Conservation (phyloP, 30 jellyfish, hydroid and myxozoan species). For the Aurelia aurita complex sp. Pacific region DNA sequence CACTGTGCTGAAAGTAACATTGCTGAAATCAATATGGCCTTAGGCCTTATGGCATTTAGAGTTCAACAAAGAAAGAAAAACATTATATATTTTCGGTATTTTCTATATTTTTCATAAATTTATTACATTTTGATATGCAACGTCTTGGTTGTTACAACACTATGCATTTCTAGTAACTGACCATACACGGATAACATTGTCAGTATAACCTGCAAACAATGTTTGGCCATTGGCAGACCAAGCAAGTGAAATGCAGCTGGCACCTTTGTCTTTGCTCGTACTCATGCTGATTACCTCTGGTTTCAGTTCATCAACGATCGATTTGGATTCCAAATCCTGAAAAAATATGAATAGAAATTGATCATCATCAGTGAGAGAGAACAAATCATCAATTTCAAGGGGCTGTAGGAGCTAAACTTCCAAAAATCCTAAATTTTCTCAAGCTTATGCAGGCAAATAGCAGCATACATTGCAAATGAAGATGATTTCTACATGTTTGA, state of each 20-base stretch:
- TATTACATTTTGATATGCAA: slow-evolving; percentile 29
- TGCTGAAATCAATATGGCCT: too few species aligned
- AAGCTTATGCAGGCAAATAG: too few species aligned
- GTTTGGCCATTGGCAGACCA: slow-evolving; percentile 99
- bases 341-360: not conserved
- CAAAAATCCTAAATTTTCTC: too few species aligned
- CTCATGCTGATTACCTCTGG: slow-evolving; percentile 89
- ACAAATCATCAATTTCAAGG: too few species aligned
- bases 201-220: slow-evolving; percentile 99
- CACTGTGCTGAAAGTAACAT: too few species aligned
- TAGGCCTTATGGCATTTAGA: too few species aligned
- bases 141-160: not conserved
- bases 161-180: slow-evolving; percentile 77
- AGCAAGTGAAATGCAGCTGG: slow-evolving; percentile 88
- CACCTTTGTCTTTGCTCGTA: slow-evolving; percentile 65
- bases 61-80: too few species aligned
- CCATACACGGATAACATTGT: slow-evolving; percentile 91
- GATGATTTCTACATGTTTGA: too few species aligned
- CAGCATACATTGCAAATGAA: too few species aligned
- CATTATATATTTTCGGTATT: not conserved
- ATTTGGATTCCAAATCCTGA: slow-evolving; percentile 93
- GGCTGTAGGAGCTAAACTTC: too few species aligned
- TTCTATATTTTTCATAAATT: slow-evolving; percentile 42
- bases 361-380: too few species aligned
- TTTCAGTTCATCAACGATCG: slow-evolving; percentile 95